A percentile compares a stretch with the other conserved stretches of the same genome.
phyloP scores from a whole-genome alignment of 1,140 invertebrate species.

The Leptonema lineaticorne region DNA sequence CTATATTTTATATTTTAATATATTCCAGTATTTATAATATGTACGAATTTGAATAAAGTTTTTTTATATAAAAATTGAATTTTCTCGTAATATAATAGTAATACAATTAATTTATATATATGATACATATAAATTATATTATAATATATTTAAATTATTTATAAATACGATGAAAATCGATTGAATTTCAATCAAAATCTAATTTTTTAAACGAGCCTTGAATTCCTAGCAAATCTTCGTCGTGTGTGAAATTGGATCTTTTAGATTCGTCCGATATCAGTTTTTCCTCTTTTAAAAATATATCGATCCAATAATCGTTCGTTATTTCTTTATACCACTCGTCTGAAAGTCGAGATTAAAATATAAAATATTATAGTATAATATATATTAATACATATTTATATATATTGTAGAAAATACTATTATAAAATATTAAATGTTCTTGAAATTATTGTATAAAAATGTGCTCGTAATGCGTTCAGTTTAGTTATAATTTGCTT shows the following conservation, averaged over 20 bases:
- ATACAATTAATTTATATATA: neutral
- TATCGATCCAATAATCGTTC: conserved; percentile 22
- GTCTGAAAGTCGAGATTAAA: conserved; percentile 17
- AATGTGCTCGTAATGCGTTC: too few species aligned
- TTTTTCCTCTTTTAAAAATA: conserved; percentile 19
- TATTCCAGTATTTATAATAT: too few species aligned
- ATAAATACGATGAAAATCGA: too few species aligned
- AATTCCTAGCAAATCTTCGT: conserved; percentile 30
- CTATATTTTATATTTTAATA: too few species aligned
- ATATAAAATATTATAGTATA: neutral
- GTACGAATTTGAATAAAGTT: too few species aligned
- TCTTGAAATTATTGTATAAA: too few species aligned
- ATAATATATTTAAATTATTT: too few species aligned
- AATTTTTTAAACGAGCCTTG: conserved; percentile 35
- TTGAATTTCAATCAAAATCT: conserved; percentile 31
- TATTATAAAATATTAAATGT: neutral
- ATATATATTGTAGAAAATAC: neutral
- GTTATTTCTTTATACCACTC: conserved; percentile 24
- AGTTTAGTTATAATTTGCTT: too few species aligned
- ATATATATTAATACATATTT: too few species aligned
- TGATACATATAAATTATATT: neutral
- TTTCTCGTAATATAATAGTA: neutral
- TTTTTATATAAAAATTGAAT: too few species aligned
- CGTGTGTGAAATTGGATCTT: conserved; percentile 3
- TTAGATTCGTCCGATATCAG: conserved; percentile 33